Evolutionary conservation across 2,797 vertebrate genomes (phyloP), one percentile per base, ranked within the genome.

Genomic region (Enteromius thamalakanensis): DNA sequence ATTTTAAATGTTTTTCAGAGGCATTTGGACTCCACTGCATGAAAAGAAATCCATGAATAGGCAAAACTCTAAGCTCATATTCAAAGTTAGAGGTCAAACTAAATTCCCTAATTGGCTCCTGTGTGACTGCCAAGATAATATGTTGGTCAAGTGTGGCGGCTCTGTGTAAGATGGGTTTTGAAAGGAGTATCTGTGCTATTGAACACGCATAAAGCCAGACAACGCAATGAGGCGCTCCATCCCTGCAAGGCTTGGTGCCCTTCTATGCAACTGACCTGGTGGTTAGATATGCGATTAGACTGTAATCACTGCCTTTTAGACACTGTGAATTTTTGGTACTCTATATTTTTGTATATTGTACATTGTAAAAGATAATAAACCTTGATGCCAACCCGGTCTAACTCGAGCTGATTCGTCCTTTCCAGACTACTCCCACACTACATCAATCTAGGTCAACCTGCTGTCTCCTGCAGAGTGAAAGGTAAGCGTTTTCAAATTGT

Each of bases 301-400:
- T 96, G 93, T 96, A 96, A 96, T 96, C 96, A 96, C 96, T 97
- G 96, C 96, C 96, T 97, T 95, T 96, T 96, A 97, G 95, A 97
- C 96, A 97, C 97, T 97, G 96, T 97, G 96, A 97, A 97, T 96
- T 96, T 95, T 90, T 96, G 94, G 92, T 97, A 97, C 95, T 94
- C 94, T 96, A 95, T 97, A 97, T 97, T 97, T 98, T 97, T 97
- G 95, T 98, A 98, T 95, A 96, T 96, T 97, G 96, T 97, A 97
- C 95, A 96, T 95, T 95, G 95, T 95, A 96, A 97, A 96, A 92
- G 95, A 96, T 92, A 97, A 96, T 96, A 97, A 95, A 95, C 92
- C 91, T 92, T 93, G 93, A 95, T 94, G 93, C 92, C 92, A 94
- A 94, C 89, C 87, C 81, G 85, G 47, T 60, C 23, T 32, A 40